Evolutionary conservation across 2,113 vertebrate genomes (phyloP), one percentile per base, ranked within the genome.

Genomic region (Cygnus buccinator): DNA sequence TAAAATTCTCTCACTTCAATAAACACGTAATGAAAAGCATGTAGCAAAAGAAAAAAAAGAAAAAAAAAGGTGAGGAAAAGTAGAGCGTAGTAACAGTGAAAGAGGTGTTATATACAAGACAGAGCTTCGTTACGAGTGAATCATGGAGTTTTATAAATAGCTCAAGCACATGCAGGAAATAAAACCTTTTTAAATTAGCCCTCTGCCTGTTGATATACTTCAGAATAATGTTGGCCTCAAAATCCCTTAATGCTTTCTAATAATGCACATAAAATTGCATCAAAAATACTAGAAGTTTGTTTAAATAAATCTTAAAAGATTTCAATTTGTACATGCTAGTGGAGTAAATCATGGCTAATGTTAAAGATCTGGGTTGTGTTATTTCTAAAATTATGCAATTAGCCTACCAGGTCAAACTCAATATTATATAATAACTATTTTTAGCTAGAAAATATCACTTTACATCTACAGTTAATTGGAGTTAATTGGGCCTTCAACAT

Each of bases 351-450:
- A 86, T 7, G 10, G 57, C 16, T 81, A 88, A 90, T 67, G 43
- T n/a, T 92, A 73, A 91, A 89, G 61, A 87, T 93, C 59, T 72
- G 83, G 14, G 17, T 13, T 94, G 94, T 96, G 52, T 77, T 93
- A 75, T 86, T 94, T 92, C 57, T 81, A 72, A 93, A 96, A 94
- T 35, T 55, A 90, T 88, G 43, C 75, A 86, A 96, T 88, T 96
- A 95, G 76, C 76, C 57, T 93, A 57, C 88, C 85, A 87, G 83
- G 85, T 89, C 83, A 96, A 92, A 87, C 19, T 87, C 66, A 77
- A 63, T 85, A 71, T 55, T 85, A 87, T 28, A 54, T 55, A 70
- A 48, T 8, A 84, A 28, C 61, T 94, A 94, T 92, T 95, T 96
- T 95, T 94, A 95, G 88, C 20, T 81, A 81, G 46, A 62, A 94